Percentiles rank a stretch among this genome's conserved stretches.
Evolutionary conservation across 2,797 vertebrate species (phyloP).

Genomic region (Typhlichthys eigenmanni): DNA sequence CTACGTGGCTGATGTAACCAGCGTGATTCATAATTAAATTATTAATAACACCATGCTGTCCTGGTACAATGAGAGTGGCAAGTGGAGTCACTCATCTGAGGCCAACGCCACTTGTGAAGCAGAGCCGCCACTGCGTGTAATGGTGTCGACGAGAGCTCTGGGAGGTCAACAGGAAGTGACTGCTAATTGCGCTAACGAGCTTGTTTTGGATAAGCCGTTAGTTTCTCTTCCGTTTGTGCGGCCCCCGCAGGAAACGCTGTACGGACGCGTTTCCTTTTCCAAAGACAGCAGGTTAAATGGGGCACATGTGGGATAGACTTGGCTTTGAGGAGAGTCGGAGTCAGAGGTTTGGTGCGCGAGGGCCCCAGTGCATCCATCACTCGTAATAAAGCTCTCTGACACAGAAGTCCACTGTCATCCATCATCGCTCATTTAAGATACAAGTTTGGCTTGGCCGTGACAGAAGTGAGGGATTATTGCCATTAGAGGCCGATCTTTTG

Average conservation of each 20-base stretch:
- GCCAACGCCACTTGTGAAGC: slow-evolving; percentile 29
- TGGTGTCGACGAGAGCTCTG: slow-evolving; percentile 60
- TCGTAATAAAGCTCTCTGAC: slow-evolving; percentile 64
- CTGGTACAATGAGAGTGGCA: neutral
- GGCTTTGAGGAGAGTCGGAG: slow-evolving; percentile 31
- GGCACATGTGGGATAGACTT: slow-evolving; percentile 45
- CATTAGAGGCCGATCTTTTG: slow-evolving; percentile 78
- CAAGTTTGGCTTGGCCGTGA: slow-evolving; percentile 68
- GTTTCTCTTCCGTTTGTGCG: slow-evolving; percentile 14
- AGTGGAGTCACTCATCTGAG: slow-evolving; percentile 15
- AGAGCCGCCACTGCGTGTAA: slow-evolving; percentile 44
- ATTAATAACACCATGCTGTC: neutral
- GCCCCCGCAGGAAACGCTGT: slow-evolving; percentile 35
- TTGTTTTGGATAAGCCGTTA: slow-evolving; percentile 67
- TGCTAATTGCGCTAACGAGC: slow-evolving; percentile 76
- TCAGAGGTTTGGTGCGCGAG: slow-evolving; percentile 34
- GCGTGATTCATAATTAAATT: neutral
- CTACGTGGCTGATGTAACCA: too few relatives aligned
- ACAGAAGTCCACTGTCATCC: slow-evolving; percentile 56
- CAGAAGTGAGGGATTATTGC: slow-evolving; percentile 74
- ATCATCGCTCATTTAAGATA: slow-evolving; percentile 76
- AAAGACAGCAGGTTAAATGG: slow-evolving; percentile 50
- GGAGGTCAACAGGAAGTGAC: slow-evolving; percentile 61
- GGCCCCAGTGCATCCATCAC: slow-evolving; percentile 55
- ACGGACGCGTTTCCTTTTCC: slow-evolving; percentile 49